phyloP scores from a whole-genome alignment of 2,797 vertebrate genomes.

The Gobionotothen gibberifrons region DNA sequence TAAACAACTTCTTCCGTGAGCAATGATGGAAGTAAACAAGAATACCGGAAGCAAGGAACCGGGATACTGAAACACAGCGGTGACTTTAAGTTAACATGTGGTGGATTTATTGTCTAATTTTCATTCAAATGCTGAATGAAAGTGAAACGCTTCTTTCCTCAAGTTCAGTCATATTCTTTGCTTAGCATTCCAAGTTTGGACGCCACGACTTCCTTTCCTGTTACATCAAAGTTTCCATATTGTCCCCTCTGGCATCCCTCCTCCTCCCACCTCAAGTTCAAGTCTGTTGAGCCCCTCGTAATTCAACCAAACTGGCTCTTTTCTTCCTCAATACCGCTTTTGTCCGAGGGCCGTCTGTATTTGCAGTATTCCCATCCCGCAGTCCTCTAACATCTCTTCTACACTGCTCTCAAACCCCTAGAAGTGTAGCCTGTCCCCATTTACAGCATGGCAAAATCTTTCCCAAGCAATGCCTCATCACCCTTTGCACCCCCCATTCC shows the following conservation, averaged over 20 bases:
- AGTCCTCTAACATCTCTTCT: not conserved
- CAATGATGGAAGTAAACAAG: not conserved
- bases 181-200: conserved; percentile 7
- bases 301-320: not conserved
- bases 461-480: conserved; percentile 9
- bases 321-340: not conserved
- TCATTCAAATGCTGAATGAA: conserved; percentile 19
- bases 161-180: conserved; percentile 9
- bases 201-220: not conserved
- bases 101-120: conserved; percentile 5
- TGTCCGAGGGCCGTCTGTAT: not conserved
- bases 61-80: conserved; percentile 43
- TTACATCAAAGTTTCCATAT: not conserved
- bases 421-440: not conserved
- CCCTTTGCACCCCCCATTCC: not conserved
- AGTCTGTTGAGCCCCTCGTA: conserved; percentile 1
- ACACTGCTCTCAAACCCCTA: not conserved
- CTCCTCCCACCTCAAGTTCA: conserved; percentile 1
- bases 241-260: not conserved
- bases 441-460: conserved; percentile 54
- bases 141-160: conserved; percentile 17
- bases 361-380: not conserved
- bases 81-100: not conserved
- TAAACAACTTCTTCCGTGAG: not conserved
- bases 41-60: not conserved